phyloP scores from a whole-genome alignment of 2,113 vertebrate genomes.

The Neodontobutis hainanensis region DNA sequence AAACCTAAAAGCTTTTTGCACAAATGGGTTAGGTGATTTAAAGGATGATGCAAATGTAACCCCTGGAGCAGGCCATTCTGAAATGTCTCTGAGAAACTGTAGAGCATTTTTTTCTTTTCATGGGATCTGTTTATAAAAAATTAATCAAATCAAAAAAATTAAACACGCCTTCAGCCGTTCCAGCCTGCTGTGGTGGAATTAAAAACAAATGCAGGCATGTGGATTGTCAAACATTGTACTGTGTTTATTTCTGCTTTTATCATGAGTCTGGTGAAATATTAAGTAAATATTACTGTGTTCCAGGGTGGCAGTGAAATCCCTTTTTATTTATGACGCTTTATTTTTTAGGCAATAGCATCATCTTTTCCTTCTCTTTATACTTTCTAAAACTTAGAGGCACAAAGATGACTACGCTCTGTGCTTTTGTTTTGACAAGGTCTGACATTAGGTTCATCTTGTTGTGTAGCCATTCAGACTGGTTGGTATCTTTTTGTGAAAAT shows the following conservation, averaged over 20 bases:
- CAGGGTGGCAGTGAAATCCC: not conserved
- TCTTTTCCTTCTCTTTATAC: not conserved
- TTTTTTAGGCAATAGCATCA: conserved; percentile 1
- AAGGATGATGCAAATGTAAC: conserved; percentile 8
- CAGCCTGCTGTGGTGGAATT: too few species aligned
- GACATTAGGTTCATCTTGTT: not conserved
- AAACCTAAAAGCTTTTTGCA: not conserved
- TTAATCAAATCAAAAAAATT: too few species aligned
- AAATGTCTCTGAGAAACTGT: not conserved
- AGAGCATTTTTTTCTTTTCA: not conserved
- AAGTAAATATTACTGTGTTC: too few species aligned
- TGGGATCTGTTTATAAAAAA: too few species aligned
- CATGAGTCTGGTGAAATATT: too few species aligned
- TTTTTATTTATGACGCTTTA: conserved; percentile 4
- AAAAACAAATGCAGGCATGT: too few species aligned
- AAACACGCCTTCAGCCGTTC: too few species aligned
- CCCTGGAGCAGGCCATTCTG: not conserved
- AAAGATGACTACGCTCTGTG: not conserved
- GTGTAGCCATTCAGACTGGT: not conserved
- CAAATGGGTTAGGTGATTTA: conserved; percentile 21
- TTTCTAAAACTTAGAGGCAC: not conserved
- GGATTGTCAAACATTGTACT: too few species aligned
- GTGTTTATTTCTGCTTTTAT: too few species aligned
- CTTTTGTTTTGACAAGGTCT: conserved; percentile 1
- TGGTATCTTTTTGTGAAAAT: not conserved